Evolutionary conservation across 2,113 vertebrate species (phyloP).

Genomic region (Microcebus lehilahytsara): DNA sequence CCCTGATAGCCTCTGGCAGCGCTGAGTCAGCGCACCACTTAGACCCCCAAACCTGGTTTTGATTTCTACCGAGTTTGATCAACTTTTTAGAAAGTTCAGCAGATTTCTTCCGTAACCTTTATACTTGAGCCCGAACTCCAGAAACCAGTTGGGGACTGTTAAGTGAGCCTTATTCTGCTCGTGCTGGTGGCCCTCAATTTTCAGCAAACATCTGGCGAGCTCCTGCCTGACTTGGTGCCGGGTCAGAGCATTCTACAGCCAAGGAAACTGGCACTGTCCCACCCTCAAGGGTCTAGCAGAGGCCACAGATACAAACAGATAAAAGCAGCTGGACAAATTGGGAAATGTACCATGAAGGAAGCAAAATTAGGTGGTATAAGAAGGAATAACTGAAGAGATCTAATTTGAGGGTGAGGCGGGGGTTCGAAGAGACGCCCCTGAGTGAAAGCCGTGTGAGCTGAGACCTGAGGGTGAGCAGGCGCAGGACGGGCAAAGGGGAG

Average conservation of each 20-base stretch:
- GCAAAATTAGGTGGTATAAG: not conserved
- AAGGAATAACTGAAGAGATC: not conserved
- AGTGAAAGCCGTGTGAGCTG: not conserved
- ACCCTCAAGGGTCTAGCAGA: not conserved
- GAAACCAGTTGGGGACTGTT: not conserved
- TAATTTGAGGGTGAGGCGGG: not conserved
- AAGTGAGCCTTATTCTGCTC: not conserved
- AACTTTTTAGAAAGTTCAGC: constrained; percentile 78
- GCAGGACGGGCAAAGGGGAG: rapidly evolving
- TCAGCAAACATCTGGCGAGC: not conserved
- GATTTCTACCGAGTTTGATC: constrained; percentile 34
- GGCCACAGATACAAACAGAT: not conserved
- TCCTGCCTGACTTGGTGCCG: not conserved
- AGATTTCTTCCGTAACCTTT: constrained; percentile 63
- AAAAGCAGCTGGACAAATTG: not conserved
- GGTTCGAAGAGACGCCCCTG: not conserved
- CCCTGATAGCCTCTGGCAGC: constrained; percentile 66
- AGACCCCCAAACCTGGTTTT: constrained; percentile 76
- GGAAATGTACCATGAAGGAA: not conserved
- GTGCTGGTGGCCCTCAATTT: not conserved
- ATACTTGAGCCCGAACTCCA: not conserved
- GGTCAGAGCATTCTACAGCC: not conserved
- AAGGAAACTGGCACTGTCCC: not conserved
- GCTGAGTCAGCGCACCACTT: not conserved
- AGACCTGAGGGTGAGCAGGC: not conserved